Conservation (phyloP, 1,140 invertebrate genomes). For the Asbolus verrucosus region DNA sequence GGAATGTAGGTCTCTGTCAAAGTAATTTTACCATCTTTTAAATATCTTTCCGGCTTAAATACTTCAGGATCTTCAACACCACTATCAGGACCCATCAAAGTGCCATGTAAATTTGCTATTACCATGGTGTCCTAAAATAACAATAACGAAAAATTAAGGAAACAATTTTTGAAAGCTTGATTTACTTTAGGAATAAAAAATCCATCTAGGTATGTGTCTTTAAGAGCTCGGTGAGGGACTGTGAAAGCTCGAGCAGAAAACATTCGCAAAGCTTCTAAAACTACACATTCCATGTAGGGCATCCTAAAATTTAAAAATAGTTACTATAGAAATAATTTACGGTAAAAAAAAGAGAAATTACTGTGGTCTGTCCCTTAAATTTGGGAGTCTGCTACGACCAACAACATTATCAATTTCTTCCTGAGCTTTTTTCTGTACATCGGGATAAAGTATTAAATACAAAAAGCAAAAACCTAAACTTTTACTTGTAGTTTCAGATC, state of each 20-base stretch:
- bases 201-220: constrained; percentile 77
- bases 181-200: constrained; percentile 82
- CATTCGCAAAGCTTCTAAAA: constrained; percentile 81
- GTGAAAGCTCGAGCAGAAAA: constrained; percentile 84
- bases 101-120: constrained; percentile 82
- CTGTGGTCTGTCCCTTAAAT: constrained; percentile 77
- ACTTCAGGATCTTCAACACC: constrained; percentile 78
- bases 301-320: constrained; percentile 71
- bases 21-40: constrained; percentile 75
- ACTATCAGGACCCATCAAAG: constrained; percentile 77
- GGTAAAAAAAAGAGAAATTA: constrained; percentile 59
- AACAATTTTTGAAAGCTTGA: neutral
- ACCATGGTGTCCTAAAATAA: constrained; percentile 80
- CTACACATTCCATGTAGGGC: constrained; percentile 83
- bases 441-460: constrained; percentile 80
- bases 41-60: constrained; percentile 84
- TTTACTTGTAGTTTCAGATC: constrained; percentile 87
- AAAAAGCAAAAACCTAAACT: constrained; percentile 83
- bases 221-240: constrained; percentile 81
- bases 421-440: constrained; percentile 83
- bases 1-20: constrained; percentile 80
- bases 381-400: constrained; percentile 75
- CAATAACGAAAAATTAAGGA: neutral
- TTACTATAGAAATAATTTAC: constrained; percentile 52
- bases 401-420: constrained; percentile 85